Conservation (phyloP, 2,113 vertebrate genomes). For the Paramormyrops kingsleyae region DNA sequence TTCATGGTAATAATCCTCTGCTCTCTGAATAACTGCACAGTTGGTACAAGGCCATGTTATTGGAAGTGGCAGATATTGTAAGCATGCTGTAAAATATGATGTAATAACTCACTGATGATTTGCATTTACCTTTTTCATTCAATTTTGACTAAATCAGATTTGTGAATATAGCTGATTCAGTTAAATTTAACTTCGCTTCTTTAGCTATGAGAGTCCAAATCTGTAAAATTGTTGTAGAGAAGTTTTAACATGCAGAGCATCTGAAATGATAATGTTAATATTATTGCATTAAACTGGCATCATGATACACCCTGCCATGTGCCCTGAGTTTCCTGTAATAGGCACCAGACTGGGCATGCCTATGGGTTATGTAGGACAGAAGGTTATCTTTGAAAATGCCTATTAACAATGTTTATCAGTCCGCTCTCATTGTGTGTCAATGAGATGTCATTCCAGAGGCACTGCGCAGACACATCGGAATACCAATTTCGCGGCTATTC, state of each 20-base stretch:
- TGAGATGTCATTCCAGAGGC: background rate
- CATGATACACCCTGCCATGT: background rate
- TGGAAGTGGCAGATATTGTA: background rate
- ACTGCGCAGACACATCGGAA: background rate
- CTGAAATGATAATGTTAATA: background rate
- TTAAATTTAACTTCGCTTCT: background rate
- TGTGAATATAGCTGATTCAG: background rate
- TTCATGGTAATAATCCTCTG: background rate
- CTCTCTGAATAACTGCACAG: background rate
- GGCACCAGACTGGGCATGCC: background rate
- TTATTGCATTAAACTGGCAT: background rate
- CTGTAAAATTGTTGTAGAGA: background rate
- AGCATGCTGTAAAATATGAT: background rate
- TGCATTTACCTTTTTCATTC: background rate
- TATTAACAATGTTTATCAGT: background rate
- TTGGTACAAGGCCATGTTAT: background rate
- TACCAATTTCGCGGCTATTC: background rate
- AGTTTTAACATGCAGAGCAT: background rate
- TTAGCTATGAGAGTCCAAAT: background rate
- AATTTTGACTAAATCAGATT: background rate
- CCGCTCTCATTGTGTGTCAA: background rate
- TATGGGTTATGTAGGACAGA: background rate
- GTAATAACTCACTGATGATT: background rate
- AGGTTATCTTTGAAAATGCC: background rate
- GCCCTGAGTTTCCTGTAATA: background rate